Evolutionary conservation across 2,888 invertebrate genomes (phyloP), one percentile per base, ranked within the genome.

Genomic region (Noctua janthina): DNA sequence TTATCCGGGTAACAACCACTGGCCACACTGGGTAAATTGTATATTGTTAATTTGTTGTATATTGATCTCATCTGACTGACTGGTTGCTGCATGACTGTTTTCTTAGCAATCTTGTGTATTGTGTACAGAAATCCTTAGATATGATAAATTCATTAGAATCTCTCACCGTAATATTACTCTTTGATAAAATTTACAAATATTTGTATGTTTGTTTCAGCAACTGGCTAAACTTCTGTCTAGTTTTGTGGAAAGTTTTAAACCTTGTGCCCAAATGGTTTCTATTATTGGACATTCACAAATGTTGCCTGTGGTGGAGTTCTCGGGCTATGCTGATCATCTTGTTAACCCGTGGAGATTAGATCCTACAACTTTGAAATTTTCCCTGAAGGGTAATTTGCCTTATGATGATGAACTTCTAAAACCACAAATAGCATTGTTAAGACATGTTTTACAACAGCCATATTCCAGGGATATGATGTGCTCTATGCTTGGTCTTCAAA

Each of bases 381-480:
- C 97, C 56, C 95, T 97, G 5, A 97, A 97, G 92, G 97, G 97
- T 20, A 98, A 98, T 91, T 96, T 99, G 78, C 99, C 99, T 0
- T 99, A 99, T 93, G 98, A 99, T 88, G 98, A 98, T 85, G 99
- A 99, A 92, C 94, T 99, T 54, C 95, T 99, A 29, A 98, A 99
- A 93, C 99, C 99, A 15, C 99, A 99, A 96, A 99, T 98, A 13
- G 98, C 98, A 62, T 96, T 99, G 59, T 95, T 99, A 51, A 97
- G 98, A 87, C 99, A 99, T 94, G 99, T 99, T 49, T 94, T 99
- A 23, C 99, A 99, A 92, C 99, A 99, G 93, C 99, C 99, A 0
- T 99, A 99, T 94, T 99, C 99, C 2, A 97, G 99, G 87, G 99
- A 99, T 92, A 99, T 99, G 99, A 99, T 99, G 89, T 99, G 99